Evolutionary conservation across 2,113 vertebrate species (phyloP).

Genomic region (Platanista minor): DNA sequence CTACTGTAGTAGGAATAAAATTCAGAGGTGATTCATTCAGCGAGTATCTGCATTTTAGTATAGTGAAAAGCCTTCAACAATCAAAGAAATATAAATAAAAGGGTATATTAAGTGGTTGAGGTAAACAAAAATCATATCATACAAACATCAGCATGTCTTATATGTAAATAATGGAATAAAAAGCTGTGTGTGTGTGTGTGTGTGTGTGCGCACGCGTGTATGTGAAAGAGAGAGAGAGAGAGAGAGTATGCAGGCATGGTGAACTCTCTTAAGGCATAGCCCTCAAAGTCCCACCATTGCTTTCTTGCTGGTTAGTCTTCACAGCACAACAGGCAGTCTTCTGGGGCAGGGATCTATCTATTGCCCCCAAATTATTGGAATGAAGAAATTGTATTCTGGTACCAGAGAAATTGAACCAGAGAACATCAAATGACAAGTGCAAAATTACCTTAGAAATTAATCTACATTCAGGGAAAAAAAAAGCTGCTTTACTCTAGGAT

Average conservation of each 20-base stretch:
- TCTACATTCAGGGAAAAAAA: rapidly evolving
- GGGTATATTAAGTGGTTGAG: background rate
- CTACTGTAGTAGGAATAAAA: background rate
- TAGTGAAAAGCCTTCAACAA: background rate
- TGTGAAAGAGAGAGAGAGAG: background rate
- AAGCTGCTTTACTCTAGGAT: background rate
- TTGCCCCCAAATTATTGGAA: background rate
- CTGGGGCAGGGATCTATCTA: background rate
- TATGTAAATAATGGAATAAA: background rate
- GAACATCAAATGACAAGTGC: background rate
- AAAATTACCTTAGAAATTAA: conserved; percentile 10
- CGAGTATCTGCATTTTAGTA: background rate
- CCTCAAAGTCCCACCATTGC: background rate
- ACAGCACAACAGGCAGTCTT: background rate
- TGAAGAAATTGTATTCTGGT: background rate
- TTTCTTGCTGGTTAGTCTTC: background rate
- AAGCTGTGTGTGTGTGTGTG: background rate
- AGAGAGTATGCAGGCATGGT: background rate
- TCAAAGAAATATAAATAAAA: background rate
- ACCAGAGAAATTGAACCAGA: background rate
- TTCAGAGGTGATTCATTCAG: background rate
- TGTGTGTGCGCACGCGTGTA: background rate
- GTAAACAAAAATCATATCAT: background rate
- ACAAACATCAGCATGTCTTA: background rate
- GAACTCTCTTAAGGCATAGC: background rate